These are phyloP conservation scores for Phortica magna DNA, from an alignment of 2,888 invertebrate genomes.

Conservation along the genomic window DNA sequence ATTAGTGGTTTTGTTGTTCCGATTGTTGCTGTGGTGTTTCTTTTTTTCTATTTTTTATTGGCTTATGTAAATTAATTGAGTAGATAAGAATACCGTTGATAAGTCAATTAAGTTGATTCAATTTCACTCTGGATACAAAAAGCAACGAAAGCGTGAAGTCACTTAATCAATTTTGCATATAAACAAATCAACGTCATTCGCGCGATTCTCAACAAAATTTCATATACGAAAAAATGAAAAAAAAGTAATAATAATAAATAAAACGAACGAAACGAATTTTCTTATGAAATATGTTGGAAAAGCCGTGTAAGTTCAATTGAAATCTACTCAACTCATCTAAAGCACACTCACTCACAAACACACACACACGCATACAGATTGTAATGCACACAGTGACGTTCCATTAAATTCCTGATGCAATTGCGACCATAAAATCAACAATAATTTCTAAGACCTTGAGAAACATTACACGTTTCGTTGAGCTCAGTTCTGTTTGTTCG, in stretches of 20 bases:
- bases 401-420: conserved; percentile 19
- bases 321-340: too few relatives aligned
- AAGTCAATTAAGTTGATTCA: neutral
- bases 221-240: too few relatives aligned
- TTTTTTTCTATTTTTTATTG: neutral
- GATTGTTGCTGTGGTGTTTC: neutral
- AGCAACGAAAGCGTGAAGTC: too few relatives aligned
- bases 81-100: neutral
- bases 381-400: neutral
- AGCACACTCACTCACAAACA: too few relatives aligned
- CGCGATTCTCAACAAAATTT: too few relatives aligned
- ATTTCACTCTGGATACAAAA: neutral
- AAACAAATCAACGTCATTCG: too few relatives aligned
- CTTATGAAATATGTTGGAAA: too few relatives aligned
- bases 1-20: neutral
- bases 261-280: neutral
- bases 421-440: neutral
- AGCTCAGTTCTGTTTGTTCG: neutral
- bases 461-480: neutral
- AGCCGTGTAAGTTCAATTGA: too few relatives aligned
- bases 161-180: too few relatives aligned
- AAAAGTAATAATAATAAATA: neutral
- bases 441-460: conserved; percentile 6
- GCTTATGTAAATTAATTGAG: conserved; percentile 8
- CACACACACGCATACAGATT: neutral